Evolutionary conservation across 2,797 vertebrate genomes (phyloP).

Genomic region (Pitangus sulphuratus): DNA sequence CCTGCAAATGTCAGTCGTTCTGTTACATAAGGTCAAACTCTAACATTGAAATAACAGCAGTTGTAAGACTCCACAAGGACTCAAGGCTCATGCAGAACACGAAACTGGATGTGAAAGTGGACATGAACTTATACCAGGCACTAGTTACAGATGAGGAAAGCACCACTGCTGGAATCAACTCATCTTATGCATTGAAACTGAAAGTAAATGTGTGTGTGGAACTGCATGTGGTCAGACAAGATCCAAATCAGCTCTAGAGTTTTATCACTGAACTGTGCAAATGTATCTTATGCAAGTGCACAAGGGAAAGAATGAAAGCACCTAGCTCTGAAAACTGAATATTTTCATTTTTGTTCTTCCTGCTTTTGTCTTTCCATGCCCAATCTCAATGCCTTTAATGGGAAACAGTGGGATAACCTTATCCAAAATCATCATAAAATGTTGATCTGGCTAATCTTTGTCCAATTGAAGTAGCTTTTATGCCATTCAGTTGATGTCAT

Average conservation of each 20-base stretch:
- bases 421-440: not conserved
- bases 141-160: not conserved
- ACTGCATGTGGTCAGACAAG: not conserved
- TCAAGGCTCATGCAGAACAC: not conserved
- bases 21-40: not conserved
- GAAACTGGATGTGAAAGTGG: not conserved
- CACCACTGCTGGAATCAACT: not conserved
- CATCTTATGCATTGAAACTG: not conserved
- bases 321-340: not conserved
- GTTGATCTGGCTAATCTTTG: not conserved
- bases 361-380: not conserved
- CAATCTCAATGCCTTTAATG: not conserved
- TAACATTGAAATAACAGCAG: not conserved
- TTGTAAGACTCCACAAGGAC: not conserved
- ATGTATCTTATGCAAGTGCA: not conserved
- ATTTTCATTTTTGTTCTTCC: not conserved
- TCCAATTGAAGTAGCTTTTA: not conserved
- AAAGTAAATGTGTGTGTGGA: not conserved
- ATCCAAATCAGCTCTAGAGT: fast-evolving
- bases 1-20: not conserved
- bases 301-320: not conserved
- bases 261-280: not conserved
- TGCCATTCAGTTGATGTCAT: not conserved
- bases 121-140: not conserved
- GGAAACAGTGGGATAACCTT: not conserved